Evolutionary conservation across 1,140 invertebrate species (phyloP).

Genomic region (Drosophila seguyi): DNA sequence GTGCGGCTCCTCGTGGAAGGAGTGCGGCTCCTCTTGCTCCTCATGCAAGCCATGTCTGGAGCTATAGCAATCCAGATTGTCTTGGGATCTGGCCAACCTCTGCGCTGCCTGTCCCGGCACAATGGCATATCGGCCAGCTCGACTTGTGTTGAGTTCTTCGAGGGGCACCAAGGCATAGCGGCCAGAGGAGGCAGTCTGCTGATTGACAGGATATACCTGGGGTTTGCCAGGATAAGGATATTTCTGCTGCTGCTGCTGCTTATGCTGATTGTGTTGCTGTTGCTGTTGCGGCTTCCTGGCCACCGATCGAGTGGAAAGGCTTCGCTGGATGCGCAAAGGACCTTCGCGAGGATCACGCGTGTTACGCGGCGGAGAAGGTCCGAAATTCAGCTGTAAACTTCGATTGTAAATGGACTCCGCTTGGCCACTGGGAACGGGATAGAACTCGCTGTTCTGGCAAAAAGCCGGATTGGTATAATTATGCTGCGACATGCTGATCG

Average conservation of each 20-base stretch:
- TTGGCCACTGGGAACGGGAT: conserved; percentile 67
- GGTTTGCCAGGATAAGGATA: not conserved
- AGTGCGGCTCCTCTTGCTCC: conserved; percentile 72
- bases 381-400: conserved; percentile 70
- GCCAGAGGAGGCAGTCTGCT: conserved; percentile 59
- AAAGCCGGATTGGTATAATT: conserved; percentile 92
- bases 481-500: conserved; percentile 82
- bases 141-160: conserved; percentile 78
- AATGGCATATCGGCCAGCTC: conserved; percentile 63
- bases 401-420: conserved; percentile 80
- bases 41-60: conserved; percentile 57
- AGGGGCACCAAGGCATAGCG: conserved; percentile 86
- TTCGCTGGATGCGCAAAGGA: conserved; percentile 84
- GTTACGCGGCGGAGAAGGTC: conserved; percentile 72
- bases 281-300: conserved; percentile 67
- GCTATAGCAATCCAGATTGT: conserved; percentile 72
- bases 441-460: conserved; percentile 90
- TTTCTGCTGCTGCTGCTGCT: conserved; percentile 42
- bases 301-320: conserved; percentile 81
- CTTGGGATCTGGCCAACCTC: conserved; percentile 74
- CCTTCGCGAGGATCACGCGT: conserved; percentile 79
- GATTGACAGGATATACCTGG: conserved; percentile 9
- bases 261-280: conserved; percentile 44
- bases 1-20: conserved; percentile 73
- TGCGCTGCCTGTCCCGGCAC: conserved; percentile 60